phyloP scores from a whole-genome alignment of 2,113 vertebrate species.

The Hippocampus comes region DNA sequence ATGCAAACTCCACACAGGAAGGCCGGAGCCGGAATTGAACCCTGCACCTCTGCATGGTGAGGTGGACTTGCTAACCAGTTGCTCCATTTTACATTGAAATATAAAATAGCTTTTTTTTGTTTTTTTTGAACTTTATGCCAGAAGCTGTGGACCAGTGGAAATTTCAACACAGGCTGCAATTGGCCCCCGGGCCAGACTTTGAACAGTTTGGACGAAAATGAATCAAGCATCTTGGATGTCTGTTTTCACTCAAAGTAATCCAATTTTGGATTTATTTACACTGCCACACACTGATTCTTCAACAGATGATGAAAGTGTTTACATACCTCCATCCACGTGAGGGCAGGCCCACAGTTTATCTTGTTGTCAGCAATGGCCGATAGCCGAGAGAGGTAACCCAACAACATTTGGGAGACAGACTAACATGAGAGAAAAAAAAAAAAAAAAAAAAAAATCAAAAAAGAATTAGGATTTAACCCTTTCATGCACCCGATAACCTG shows the following conservation, averaged over 20 bases:
- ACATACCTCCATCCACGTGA: conserved; percentile 98
- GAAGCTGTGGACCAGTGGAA: too few species aligned
- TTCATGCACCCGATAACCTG: too few species aligned
- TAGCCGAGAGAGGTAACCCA: conserved; percentile 93
- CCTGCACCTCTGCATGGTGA: too few species aligned
- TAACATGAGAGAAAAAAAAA: conserved; percentile 48
- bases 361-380: conserved; percentile 96
- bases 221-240: background rate
- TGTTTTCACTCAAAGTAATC: background rate
- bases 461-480: background rate
- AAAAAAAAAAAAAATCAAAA: background rate
- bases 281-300: background rate
- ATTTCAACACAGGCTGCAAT: too few species aligned
- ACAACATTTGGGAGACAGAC: conserved; percentile 95
- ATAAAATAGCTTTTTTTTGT: too few species aligned
- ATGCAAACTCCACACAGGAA: too few species aligned
- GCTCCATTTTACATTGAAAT: too few species aligned
- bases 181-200: too few species aligned
- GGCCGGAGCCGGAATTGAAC: too few species aligned
- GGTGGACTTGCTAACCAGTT: too few species aligned
- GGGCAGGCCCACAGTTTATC: conserved; percentile 97
- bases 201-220: too few species aligned
- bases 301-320: background rate
- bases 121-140: too few species aligned
- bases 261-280: background rate